Evolutionary conservation across 2,113 vertebrate species (phyloP).

Genomic region (Podilymbus podiceps): DNA sequence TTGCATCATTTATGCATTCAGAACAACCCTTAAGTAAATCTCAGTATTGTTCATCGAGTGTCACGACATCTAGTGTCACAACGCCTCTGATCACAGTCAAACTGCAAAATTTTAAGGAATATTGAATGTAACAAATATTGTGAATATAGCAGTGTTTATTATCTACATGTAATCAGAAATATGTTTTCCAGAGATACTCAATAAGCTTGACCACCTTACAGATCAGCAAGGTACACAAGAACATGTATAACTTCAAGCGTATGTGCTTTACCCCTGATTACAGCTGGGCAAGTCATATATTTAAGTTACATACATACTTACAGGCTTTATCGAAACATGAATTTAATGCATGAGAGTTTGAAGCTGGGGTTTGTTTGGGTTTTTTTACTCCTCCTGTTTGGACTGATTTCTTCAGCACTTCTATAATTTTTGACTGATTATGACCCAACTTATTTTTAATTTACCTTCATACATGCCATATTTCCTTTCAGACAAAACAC

Average conservation of each 20-base stretch:
- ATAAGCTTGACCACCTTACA: not conserved
- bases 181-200: not conserved
- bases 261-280: not conserved
- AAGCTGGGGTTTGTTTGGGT: not conserved
- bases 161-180: not conserved
- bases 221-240: not conserved
- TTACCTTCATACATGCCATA: not conserved
- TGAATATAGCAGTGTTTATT: not conserved
- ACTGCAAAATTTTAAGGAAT: not conserved
- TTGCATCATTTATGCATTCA: not conserved
- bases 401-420: slow-evolving; percentile 10
- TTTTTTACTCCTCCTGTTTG: not conserved
- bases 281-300: not conserved
- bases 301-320: not conserved
- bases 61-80: not conserved
- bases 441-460: slow-evolving; percentile 52
- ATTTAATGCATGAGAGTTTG: not conserved
- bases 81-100: not conserved
- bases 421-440: slow-evolving; percentile 26
- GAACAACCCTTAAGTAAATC: not conserved
- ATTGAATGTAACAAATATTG: not conserved
- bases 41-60: not conserved
- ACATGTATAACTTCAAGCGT: not conserved
- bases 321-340: not conserved
- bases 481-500: slow-evolving; percentile 32